Percentiles rank a stretch among this genome's conserved stretches.
Evolutionary conservation across 53 echinoderm and acorn worm species (phyloP).

Genomic region (Patiria pectinifera): DNA sequence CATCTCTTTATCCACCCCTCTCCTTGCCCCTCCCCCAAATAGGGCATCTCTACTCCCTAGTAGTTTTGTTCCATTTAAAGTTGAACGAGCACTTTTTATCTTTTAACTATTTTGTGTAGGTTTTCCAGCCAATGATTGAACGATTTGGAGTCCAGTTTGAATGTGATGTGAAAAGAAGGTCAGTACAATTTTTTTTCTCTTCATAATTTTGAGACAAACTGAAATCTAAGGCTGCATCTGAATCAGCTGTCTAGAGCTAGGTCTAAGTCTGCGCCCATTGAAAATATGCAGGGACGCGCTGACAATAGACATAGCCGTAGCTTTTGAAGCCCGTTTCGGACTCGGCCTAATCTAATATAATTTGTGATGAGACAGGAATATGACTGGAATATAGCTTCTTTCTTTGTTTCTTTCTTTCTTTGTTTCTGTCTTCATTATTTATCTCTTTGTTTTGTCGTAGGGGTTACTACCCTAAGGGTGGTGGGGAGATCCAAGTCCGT

Average conservation of each 20-base stretch:
- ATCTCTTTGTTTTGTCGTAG: conserved; percentile 13
- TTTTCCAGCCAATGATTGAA: conserved; percentile 82
- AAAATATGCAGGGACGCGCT: too few species aligned
- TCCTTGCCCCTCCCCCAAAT: too few species aligned
- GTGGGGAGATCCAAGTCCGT: conserved; percentile 83
- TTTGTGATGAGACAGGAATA: too few species aligned
- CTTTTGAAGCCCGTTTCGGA: too few species aligned
- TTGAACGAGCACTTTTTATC: background rate
- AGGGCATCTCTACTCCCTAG: background rate
- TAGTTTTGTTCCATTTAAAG: background rate
- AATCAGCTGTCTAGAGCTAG: too few species aligned
- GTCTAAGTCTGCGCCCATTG: too few species aligned
- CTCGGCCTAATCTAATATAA: too few species aligned
- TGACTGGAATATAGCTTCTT: too few species aligned
- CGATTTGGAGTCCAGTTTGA: conserved; percentile 82
- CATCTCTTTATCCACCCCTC: too few species aligned
- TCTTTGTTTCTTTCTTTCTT: too few species aligned
- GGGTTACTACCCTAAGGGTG: conserved; percentile 96
- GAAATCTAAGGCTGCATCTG: too few species aligned
- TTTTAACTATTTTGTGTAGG: conserved; percentile 33
- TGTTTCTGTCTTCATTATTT: background rate
- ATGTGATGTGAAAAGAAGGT: conserved; percentile 86
- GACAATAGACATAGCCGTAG: too few species aligned
- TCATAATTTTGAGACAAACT: background rate
- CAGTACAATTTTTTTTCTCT: background rate